These are phyloP conservation scores for Charadrius vociferus DNA, from an alignment of 2,113 vertebrate species.

Conservation along the genomic window DNA sequence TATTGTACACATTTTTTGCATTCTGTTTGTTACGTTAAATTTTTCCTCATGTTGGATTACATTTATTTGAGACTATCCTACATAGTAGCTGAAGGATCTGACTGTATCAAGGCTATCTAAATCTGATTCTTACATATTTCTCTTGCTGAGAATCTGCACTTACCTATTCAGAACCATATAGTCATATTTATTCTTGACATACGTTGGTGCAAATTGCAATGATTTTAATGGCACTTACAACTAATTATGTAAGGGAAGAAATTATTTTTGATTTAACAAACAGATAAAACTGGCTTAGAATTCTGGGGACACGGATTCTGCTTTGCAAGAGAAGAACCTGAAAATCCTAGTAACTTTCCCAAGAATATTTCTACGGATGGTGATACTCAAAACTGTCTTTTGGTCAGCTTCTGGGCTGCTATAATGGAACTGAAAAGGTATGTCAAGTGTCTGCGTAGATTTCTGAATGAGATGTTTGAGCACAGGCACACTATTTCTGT, in stretches of 20 bases:
- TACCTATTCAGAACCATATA: background rate
- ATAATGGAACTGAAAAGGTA: background rate
- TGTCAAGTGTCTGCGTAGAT: background rate
- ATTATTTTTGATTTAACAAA: background rate
- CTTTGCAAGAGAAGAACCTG: background rate
- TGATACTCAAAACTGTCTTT: background rate
- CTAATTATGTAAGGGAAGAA: background rate
- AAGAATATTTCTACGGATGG: background rate
- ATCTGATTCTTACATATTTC: background rate
- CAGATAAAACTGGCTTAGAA: background rate
- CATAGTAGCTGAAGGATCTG: background rate
- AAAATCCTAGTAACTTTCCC: constrained; percentile 9
- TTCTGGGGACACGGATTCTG: background rate
- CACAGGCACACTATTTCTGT: background rate
- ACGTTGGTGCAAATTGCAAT: background rate
- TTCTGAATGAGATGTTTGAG: background rate
- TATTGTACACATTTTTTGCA: background rate
- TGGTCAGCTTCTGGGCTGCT: background rate
- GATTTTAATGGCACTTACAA: background rate
- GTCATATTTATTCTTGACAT: constrained; percentile 1
- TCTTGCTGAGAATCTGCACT: background rate
- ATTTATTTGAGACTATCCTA: background rate
- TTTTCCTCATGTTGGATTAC: background rate
- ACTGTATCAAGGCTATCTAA: background rate
- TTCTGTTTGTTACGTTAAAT: background rate